Percentiles rank a stretch among this genome's conserved stretches.
These are phyloP conservation scores for Myopa tessellatipennis DNA, from an alignment of 2,888 invertebrate species.

Conservation along the genomic window DNA sequence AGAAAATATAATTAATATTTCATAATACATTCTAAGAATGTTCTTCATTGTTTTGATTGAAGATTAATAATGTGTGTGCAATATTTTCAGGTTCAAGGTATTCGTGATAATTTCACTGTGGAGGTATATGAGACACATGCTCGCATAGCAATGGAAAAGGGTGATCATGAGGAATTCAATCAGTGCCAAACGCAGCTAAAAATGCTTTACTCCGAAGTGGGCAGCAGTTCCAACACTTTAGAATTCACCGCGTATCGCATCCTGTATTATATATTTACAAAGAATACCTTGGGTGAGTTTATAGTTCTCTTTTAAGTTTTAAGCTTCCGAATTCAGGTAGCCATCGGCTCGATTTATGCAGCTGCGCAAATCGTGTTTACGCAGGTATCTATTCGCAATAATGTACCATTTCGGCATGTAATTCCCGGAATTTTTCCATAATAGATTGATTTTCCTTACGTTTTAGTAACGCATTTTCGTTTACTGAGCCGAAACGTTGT, in stretches of 20 bases:
- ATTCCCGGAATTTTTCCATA: too few species aligned
- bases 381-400: too few species aligned
- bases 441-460: too few species aligned
- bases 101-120: constrained; percentile 94
- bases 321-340: too few species aligned
- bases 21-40: too few species aligned
- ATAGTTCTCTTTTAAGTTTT: not conserved
- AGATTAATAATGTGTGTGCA: not conserved
- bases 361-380: too few species aligned
- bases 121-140: constrained; percentile 99
- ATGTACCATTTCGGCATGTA: too few species aligned
- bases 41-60: not conserved
- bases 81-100: constrained; percentile 86
- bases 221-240: constrained; percentile 76
- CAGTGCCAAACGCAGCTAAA: constrained; percentile 99
- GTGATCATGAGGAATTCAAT: constrained; percentile 99
- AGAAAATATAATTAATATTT: not conserved
- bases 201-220: constrained; percentile 89
- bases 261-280: constrained; percentile 97
- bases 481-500: too few species aligned
- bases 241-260: constrained; percentile 98
- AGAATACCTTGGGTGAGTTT: constrained; percentile 89
- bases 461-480: too few species aligned
- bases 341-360: too few species aligned
- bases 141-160: constrained; percentile 95